phyloP scores from a whole-genome alignment of 1,140 invertebrate genomes.

The Calycopis cecrops region DNA sequence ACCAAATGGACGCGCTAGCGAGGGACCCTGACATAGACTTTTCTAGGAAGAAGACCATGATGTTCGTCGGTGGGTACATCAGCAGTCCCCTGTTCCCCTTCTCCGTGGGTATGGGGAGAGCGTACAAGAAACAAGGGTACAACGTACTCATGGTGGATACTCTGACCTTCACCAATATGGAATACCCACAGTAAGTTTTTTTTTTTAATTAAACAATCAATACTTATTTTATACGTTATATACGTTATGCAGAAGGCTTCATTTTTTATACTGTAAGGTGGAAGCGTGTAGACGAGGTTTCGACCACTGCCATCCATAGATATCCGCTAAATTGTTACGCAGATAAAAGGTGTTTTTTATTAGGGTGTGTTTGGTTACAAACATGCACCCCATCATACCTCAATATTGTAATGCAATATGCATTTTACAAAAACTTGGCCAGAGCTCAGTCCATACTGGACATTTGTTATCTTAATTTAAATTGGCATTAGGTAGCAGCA shows the following conservation, averaged over 20 bases:
- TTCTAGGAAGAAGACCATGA: constrained; percentile 37
- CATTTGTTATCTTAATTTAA: too few relatives aligned
- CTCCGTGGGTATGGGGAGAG: constrained; percentile 17
- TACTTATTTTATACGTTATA: background rate
- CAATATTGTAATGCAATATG: too few relatives aligned
- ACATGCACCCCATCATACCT: too few relatives aligned
- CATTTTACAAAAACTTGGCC: too few relatives aligned
- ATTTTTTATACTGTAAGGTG: too few relatives aligned
- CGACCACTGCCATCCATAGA: too few relatives aligned
- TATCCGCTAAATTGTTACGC: background rate
- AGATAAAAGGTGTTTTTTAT: background rate
- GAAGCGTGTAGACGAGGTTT: too few relatives aligned
- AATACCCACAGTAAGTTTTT: constrained; percentile 45
- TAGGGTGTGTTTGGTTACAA: too few relatives aligned
- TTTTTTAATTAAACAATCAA: too few relatives aligned
- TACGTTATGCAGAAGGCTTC: background rate
- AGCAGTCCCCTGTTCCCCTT: constrained; percentile 38
- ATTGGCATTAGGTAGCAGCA: too few relatives aligned
- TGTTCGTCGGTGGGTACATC: constrained; percentile 45
- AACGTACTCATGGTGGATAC: constrained; percentile 45
- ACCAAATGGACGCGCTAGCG: constrained; percentile 40
- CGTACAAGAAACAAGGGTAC: constrained; percentile 39
- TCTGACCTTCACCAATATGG: constrained; percentile 37
- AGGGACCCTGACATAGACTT: constrained; percentile 43
- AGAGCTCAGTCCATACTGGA: too few relatives aligned